Evolutionary conservation across 1,140 invertebrate genomes (phyloP), one percentile per base, ranked within the genome.

Genomic region (Lasioglossum baleicum): DNA sequence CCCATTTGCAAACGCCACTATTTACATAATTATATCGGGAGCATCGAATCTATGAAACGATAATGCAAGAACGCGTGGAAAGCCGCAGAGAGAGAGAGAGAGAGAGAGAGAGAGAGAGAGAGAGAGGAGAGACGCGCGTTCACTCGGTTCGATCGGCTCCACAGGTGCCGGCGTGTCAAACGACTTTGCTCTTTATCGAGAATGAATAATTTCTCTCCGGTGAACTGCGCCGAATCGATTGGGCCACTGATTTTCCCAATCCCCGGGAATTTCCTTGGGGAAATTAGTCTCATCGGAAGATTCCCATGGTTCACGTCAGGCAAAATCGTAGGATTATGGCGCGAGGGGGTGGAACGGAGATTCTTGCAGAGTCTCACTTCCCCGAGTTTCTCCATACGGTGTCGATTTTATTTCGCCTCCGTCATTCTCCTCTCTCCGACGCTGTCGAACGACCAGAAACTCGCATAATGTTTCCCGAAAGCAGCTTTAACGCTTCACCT

Each of bases 211-310:
- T 87, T 87, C 85, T 84, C 78, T 77, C 68, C 79, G 70, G 48
- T 75, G 72, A 78, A 75, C 71, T 72, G 73, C 82, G 73, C 72
- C 79, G 77, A 87, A 87, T 87, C 86, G 85, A 87, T 80, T 86
- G 78, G 78, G 80, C 85, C 85, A 87, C 82, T 87, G 86, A 87
- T 86, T 87, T 87, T 86, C 82, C 80, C 80, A 87, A 87, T 87
- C 85, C 83, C 72, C 76, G 75, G 86, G 83, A 87, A 87, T 87
- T 87, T 87, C 86, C 86, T 87, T 86, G 83, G 86, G 86, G 85
- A 87, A 87, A 87, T 87, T 87, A 87, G 85, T 71, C 79, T 87
- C 84, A 87, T 87, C 82, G 84, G 84, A 86, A 87, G 85, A 87
- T 87, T 87, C 84, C 78, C 85, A 86, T 86, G 85, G 84, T 84